Conservation (phyloP, 2,888 invertebrate species). For the Anagyrus pseudococci region DNA sequence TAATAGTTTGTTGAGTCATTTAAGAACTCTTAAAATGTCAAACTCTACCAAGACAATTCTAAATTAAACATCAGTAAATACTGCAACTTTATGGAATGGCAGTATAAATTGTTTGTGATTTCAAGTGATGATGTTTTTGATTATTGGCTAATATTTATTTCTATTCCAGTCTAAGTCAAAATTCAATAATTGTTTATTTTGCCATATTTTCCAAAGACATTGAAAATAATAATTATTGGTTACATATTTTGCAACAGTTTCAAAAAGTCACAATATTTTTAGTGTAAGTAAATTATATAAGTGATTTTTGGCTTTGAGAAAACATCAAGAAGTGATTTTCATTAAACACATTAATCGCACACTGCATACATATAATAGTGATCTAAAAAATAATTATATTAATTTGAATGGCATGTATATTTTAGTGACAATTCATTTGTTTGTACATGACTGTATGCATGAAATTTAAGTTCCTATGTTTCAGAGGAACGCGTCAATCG, state of each 20-base stretch:
- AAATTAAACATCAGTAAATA: slow-evolving; percentile 12
- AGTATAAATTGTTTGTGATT: slow-evolving; percentile 28
- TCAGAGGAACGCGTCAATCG: slow-evolving; percentile 15
- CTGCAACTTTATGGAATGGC: slow-evolving; percentile 13
- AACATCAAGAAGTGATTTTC: background rate
- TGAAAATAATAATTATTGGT: slow-evolving; percentile 15
- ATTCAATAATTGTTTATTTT: slow-evolving; percentile 8
- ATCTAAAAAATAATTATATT: slow-evolving; percentile 12
- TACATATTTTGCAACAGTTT: slow-evolving; percentile 23
- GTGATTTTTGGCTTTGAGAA: slow-evolving; percentile 6
- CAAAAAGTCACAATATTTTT: slow-evolving; percentile 12
- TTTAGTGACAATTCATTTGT: slow-evolving; percentile 7
- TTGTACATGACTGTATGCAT: slow-evolving; percentile 21
- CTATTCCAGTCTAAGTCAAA: slow-evolving; percentile 5
- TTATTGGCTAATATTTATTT: slow-evolving; percentile 6
- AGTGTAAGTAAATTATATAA: slow-evolving; percentile 16
- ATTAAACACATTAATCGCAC: slow-evolving; percentile 19
- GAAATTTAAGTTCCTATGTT: slow-evolving; percentile 31
- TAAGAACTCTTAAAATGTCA: too few relatives aligned
- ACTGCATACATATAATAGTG: slow-evolving; percentile 10
- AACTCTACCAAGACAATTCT: slow-evolving; percentile 28
- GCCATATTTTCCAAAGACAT: background rate
- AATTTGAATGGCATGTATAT: slow-evolving; percentile 14
- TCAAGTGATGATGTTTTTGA: background rate
- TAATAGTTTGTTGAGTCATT: slow-evolving; percentile 43